Percentiles rank a stretch among this genome's conserved stretches.
phyloP scores from a whole-genome alignment of 2,113 vertebrate genomes.

The Oncorhynchus tshawytscha region DNA sequence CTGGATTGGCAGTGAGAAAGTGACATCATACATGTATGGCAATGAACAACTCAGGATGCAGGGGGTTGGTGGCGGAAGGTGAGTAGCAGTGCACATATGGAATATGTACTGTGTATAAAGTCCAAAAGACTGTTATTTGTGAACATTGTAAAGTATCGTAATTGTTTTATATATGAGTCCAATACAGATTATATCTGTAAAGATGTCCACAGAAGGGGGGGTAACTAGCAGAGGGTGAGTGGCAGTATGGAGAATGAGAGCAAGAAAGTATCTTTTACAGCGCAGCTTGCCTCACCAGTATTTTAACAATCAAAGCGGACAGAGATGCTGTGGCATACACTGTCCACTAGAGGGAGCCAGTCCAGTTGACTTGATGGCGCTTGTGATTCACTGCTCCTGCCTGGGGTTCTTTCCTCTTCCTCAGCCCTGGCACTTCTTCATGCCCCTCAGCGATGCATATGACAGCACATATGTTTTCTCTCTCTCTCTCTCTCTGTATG shows the following conservation, averaged over 20 bases:
- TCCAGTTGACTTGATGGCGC: not conserved
- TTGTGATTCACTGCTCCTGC: constrained; percentile 16
- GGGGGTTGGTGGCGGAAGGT: constrained; percentile 12
- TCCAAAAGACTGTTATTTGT: constrained; percentile 10
- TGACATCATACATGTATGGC: constrained; percentile 18
- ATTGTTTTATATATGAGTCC: not conserved
- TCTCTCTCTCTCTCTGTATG: constrained; percentile 21
- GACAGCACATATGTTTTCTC: constrained; percentile 48
- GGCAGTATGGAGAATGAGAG: constrained; percentile 10
- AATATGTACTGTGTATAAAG: constrained; percentile 24
- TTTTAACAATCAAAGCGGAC: constrained; percentile 50
- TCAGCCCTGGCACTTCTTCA: constrained; percentile 52
- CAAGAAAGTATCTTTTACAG: not conserved
- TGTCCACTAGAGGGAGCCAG: constrained; percentile 58
- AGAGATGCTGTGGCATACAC: constrained; percentile 14
- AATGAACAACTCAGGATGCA: constrained; percentile 30
- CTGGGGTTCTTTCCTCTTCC: constrained; percentile 51
- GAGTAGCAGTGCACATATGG: constrained; percentile 21
- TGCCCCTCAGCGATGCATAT: constrained; percentile 48
- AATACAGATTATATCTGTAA: not conserved
- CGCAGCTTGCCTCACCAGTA: constrained; percentile 41
- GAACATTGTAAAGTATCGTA: constrained; percentile 16
- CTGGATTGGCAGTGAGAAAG: constrained; percentile 22
- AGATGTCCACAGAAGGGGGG: constrained; percentile 15
- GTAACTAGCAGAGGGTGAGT: constrained; percentile 11